Conservation (phyloP, 2,113 vertebrate genomes). For the Toxotes jaculatrix region DNA sequence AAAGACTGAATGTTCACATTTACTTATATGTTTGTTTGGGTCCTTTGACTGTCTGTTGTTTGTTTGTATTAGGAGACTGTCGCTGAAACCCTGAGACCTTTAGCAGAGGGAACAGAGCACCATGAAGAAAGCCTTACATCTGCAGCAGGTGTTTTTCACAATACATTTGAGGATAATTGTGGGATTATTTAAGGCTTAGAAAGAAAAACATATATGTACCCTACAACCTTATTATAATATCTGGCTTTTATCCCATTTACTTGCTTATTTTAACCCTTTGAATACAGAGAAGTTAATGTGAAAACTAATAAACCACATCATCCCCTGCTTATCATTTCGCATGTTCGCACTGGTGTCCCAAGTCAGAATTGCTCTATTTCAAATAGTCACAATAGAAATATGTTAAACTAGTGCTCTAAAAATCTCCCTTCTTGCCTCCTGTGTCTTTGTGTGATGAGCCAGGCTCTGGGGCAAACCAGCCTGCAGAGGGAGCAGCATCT, state of each 20-base stretch:
- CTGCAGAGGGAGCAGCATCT: slow-evolving; percentile 37
- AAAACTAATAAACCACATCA: background rate
- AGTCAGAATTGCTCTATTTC: background rate
- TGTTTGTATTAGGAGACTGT: slow-evolving; percentile 70
- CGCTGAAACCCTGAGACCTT: slow-evolving; percentile 77
- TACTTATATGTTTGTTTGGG: background rate
- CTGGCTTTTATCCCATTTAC: background rate
- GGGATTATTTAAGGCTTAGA: background rate
- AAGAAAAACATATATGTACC: background rate
- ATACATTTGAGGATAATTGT: background rate
- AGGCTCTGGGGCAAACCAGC: slow-evolving; percentile 45
- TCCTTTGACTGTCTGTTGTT: slow-evolving; percentile 11
- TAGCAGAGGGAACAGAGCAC: slow-evolving; percentile 59
- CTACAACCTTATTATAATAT: background rate
- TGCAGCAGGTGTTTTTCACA: slow-evolving; percentile 53
- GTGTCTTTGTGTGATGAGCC: slow-evolving; percentile 41
- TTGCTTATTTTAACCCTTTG: no score
- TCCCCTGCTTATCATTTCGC: background rate
- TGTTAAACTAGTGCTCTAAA: slow-evolving; percentile 17
- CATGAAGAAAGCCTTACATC: slow-evolving; percentile 46
- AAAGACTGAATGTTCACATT: background rate
- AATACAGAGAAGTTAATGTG: background rate
- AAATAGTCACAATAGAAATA: slow-evolving; percentile 5
- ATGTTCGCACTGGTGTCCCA: background rate
- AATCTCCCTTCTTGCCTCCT: background rate